Conservation (phyloP, 2,113 vertebrate species). For the Pachyramphus minor region DNA sequence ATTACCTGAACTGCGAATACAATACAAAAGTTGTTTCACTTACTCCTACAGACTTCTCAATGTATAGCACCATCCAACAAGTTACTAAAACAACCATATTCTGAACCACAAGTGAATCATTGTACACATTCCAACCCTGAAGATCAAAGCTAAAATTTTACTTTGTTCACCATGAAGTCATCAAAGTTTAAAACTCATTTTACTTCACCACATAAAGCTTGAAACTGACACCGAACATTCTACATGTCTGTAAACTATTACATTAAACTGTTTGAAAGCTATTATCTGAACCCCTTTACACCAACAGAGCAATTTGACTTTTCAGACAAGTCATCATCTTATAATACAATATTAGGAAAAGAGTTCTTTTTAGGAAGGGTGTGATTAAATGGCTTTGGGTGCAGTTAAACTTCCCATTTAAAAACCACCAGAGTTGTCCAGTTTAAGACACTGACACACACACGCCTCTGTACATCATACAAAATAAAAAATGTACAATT, state of each 20-base stretch:
- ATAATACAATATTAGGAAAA: neutral
- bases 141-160: slow-evolving; percentile 47
- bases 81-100: neutral
- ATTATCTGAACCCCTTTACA: neutral
- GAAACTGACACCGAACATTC: neutral
- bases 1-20: neutral
- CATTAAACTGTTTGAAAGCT: neutral
- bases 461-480: too few relatives aligned
- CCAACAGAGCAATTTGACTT: neutral
- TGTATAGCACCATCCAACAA: neutral
- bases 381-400: slow-evolving; percentile 9
- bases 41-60: neutral
- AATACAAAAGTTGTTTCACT: neutral
- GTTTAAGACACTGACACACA: slow-evolving; percentile 11
- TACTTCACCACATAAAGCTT: neutral
- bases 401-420: slow-evolving; percentile 4
- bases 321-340: neutral
- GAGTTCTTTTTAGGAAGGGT: neutral
- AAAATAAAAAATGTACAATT: slow-evolving; percentile 26
- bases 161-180: neutral
- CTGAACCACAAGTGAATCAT: slow-evolving; percentile 26
- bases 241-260: neutral
- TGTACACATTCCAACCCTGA: neutral
- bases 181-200: neutral
- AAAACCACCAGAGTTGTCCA: neutral